Base-by-base conservation (phyloP, 2,888 invertebrate genomes). In the Drosophila dives region DNA sequence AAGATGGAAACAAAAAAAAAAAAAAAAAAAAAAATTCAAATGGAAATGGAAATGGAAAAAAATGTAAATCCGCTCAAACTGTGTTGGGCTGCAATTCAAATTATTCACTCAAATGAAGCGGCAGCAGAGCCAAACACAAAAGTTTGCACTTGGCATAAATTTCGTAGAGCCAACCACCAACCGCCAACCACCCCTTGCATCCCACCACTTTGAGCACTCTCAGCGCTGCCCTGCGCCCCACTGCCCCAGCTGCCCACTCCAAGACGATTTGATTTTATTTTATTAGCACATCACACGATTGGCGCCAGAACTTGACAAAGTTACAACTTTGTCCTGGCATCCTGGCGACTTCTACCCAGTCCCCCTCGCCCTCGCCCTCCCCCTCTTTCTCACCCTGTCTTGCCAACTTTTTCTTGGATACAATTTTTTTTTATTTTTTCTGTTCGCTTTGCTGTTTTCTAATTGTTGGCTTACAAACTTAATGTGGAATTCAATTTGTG, bases 401-500 rank as follows among this genome's bases (percentile, higher is more conserved):
- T 55, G 49, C 12, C 75, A 84, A 75, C 69, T 72, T 69, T 53
- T 54, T 74, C 65, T 58, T 73, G 67, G 59, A 61, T 67, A 64
- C 12, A n/a, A 55, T 15, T 49, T 51, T 56, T 49, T 55, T 23
- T 12, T 10, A 15, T 73, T 75, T 83, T 77, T 75, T 77, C 72
- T 88, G 77, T 77, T 88, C 86, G 79, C 79, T 87, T 89, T 89
- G 89, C 86, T 89, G 77, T 80, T 80, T 81, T 91, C 91, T 92
- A 91, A 91, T 91, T 91, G 91, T 91, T 91, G 89, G 91, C 91
- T 91, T 92, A 92, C 90, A 91, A 84, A 83, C 85, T 83, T 85
- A 83, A 86, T 80, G 83, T 75, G 83, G 83, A 91, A 91, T 90
- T 91, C 91, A 91, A 87, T 90, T 88, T 86, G 81, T 71, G 80